A percentile compares a stretch with the other conserved stretches of the same genome.
These are phyloP conservation scores for Chloroclysta siterata DNA, from an alignment of 2,888 invertebrate genomes.

Conservation along the genomic window DNA sequence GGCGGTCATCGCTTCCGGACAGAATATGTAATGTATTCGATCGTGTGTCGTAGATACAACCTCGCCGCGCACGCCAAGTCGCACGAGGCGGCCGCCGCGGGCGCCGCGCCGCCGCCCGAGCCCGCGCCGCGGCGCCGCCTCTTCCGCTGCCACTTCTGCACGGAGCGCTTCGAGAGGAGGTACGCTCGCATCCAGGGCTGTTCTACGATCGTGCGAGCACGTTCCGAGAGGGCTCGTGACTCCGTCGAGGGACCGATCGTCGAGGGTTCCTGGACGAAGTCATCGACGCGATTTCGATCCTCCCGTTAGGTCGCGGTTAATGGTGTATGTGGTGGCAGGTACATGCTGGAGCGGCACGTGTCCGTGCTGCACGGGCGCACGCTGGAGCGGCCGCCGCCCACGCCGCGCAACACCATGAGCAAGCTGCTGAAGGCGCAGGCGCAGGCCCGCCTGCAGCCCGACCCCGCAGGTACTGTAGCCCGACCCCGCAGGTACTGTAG, in stretches of 20 bases:
- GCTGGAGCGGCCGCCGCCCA: constrained; percentile 76
- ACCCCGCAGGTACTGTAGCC: constrained; percentile 23
- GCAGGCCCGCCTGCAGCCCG: constrained; percentile 47
- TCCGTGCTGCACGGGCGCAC: constrained; percentile 71
- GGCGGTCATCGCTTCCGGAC: too few relatives aligned
- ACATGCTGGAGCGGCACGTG: constrained; percentile 79
- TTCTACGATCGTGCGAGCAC: background rate
- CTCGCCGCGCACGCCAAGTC: constrained; percentile 76
- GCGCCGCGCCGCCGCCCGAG: constrained; percentile 54
- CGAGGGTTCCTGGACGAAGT: too few relatives aligned
- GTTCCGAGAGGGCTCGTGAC: too few relatives aligned
- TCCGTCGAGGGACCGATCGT: too few relatives aligned
- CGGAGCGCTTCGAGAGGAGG: constrained; percentile 74
- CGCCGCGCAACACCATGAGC: constrained; percentile 82
- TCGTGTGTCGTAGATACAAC: constrained; percentile 59
- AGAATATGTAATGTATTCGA: too few relatives aligned
- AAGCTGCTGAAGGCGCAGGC: constrained; percentile 80
- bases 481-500: too few relatives aligned
- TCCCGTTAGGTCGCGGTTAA: too few relatives aligned
- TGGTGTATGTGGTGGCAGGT: constrained; percentile 54
- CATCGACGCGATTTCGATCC: too few relatives aligned
- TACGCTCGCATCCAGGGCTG: too few relatives aligned
- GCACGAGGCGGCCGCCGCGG: constrained; percentile 53
- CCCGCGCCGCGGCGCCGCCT: constrained; percentile 57
- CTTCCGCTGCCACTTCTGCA: constrained; percentile 78